Conservation (phyloP, 1,140 invertebrate species). For the Parapsyche elsis region DNA sequence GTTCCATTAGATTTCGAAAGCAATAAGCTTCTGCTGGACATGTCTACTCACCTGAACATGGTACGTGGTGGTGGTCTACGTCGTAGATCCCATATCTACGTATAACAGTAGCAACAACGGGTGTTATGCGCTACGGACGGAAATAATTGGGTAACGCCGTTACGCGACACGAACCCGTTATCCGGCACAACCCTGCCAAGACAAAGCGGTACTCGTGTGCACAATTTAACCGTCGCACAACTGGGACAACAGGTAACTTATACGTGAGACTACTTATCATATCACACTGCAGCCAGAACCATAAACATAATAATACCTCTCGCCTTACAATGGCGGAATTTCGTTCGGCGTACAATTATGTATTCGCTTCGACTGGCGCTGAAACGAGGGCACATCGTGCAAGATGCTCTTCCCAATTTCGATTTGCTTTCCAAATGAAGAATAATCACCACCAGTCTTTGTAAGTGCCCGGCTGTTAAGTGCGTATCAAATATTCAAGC, state of each 20-base stretch:
- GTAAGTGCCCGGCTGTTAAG: too few relatives aligned
- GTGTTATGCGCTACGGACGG: constrained; percentile 25
- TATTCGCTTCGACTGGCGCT: too few relatives aligned
- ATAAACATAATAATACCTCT: background rate
- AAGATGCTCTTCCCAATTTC: background rate
- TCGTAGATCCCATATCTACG: background rate
- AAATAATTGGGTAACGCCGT: constrained; percentile 42
- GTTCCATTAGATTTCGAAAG: too few relatives aligned
- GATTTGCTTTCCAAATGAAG: background rate
- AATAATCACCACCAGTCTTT: background rate
- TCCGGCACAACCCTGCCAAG: background rate
- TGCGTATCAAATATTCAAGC: too few relatives aligned
- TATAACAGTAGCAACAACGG: background rate
- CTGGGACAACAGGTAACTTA: constrained; percentile 20
- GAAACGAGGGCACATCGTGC: too few relatives aligned
- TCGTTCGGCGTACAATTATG: too few relatives aligned
- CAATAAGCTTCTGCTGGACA: background rate
- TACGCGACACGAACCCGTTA: constrained; percentile 32
- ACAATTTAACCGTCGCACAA: constrained; percentile 12
- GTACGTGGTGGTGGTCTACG: background rate
- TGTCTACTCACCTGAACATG: background rate
- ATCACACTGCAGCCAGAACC: background rate
- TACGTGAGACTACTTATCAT: constrained; percentile 7
- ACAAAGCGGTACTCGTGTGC: constrained; percentile 24
- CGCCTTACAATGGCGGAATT: too few relatives aligned